These are phyloP conservation scores for Micrastur ruficollis DNA, from an alignment of 2,797 vertebrate genomes.

Conservation along the genomic window DNA sequence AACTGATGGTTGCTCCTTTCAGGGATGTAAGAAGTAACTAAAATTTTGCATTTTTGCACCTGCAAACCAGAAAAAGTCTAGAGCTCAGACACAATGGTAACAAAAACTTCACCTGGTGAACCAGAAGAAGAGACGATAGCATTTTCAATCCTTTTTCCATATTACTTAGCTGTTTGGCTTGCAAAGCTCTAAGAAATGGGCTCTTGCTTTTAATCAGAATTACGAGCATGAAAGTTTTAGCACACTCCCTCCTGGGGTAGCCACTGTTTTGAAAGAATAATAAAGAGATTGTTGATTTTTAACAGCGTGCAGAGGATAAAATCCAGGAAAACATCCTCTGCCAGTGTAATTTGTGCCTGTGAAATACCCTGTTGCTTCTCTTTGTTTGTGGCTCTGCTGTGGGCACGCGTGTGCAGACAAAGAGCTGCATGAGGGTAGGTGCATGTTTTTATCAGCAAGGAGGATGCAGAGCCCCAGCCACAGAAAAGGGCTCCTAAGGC, in stretches of 20 bases:
- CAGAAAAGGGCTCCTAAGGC: neutral
- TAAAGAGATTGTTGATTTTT: neutral
- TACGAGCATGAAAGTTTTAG: neutral
- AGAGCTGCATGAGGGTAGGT: neutral
- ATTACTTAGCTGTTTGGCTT: neutral
- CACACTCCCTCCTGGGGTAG: neutral
- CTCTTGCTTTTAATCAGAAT: neutral
- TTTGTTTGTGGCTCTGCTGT: neutral
- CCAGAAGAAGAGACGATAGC: neutral
- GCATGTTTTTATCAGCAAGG: neutral
- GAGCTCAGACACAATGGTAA: neutral
- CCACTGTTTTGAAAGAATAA: neutral
- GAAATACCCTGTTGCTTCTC: neutral
- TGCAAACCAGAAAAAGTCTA: neutral
- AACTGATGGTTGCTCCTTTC: neutral
- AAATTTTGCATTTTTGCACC: neutral
- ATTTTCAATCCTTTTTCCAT: neutral
- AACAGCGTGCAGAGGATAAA: neutral
- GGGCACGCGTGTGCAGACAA: fast-evolving
- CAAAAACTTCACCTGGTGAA: neutral
- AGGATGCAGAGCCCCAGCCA: neutral
- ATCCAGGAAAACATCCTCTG: neutral
- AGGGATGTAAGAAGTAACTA: neutral
- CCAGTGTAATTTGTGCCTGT: neutral
- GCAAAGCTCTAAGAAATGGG: neutral